Evolutionary conservation across 2,797 vertebrate species (phyloP).

Genomic region (Acanthurus tractus): DNA sequence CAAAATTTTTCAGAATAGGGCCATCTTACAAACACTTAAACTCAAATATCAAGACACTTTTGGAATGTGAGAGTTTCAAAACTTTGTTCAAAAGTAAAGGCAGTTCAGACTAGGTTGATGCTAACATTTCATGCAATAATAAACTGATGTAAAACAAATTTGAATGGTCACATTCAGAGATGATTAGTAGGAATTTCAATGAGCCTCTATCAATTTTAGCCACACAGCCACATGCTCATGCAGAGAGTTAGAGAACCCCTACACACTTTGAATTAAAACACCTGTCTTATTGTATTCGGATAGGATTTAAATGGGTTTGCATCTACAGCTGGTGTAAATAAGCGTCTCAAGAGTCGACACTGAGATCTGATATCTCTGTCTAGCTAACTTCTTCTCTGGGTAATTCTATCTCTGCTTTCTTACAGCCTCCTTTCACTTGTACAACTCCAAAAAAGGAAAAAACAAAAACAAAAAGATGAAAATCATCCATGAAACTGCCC

Average conservation of each 20-base stretch:
- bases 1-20: constrained; percentile 42
- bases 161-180: constrained; percentile 8
- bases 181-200: neutral
- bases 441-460: no score
- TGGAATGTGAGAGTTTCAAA: constrained; percentile 5
- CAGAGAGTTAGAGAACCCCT: neutral
- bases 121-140: constrained; percentile 12
- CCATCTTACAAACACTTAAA: constrained; percentile 38
- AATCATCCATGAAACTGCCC: no score
- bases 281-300: no score
- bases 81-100: constrained; percentile 24
- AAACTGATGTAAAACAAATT: neutral
- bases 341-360: no score
- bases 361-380: no score
- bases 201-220: neutral
- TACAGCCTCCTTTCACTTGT: no score
- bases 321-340: no score
- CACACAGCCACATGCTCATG: neutral
- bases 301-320: no score
- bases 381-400: no score
- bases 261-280: no score
- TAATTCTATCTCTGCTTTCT: no score
- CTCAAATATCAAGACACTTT: constrained; percentile 39
- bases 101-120: constrained; percentile 11
- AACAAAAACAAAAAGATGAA: no score